These are phyloP conservation scores for Panonychus citri DNA, from an alignment of 1,140 invertebrate species.

Conservation along the genomic window DNA sequence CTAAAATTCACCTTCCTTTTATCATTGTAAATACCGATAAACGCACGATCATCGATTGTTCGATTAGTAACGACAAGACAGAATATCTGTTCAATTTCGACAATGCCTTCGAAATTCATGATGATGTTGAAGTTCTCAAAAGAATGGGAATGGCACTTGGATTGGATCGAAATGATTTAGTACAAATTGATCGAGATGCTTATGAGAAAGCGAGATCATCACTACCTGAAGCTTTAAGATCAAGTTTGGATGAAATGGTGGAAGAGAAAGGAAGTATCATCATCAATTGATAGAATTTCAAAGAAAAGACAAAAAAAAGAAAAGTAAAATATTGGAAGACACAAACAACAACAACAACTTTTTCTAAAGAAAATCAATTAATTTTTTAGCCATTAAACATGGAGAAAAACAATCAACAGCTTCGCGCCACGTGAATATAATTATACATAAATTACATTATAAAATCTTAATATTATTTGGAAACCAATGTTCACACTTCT, in stretches of 20 bases:
- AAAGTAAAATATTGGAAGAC: too few relatives aligned
- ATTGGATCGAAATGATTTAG: conserved; percentile 25
- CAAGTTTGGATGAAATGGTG: conserved; percentile 8
- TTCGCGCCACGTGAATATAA: too few relatives aligned
- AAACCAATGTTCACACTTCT: too few relatives aligned
- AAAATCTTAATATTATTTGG: too few relatives aligned
- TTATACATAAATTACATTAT: too few relatives aligned
- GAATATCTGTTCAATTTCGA: conserved; percentile 99
- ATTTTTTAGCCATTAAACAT: too few relatives aligned
- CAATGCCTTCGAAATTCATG: conserved; percentile 96
- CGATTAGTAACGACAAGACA: conserved; percentile 95
- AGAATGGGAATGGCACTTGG: conserved; percentile 78
- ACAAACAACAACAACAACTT: too few relatives aligned
- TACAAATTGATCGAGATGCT: not conserved
- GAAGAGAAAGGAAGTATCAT: conserved; percentile 2
- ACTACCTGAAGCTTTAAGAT: conserved; percentile 9
- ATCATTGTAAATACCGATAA: conserved; percentile 96
- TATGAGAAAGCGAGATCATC: conserved; percentile 1
- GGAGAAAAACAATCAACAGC: too few relatives aligned
- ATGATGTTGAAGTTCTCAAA: conserved; percentile 70
- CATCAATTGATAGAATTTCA: not conserved
- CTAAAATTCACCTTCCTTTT: conserved; percentile 86
- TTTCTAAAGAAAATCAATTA: too few relatives aligned
- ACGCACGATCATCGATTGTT: conserved; percentile 94
- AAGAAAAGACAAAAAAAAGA: too few relatives aligned